Base-by-base conservation (phyloP, 2,888 invertebrate genomes). In the Tanaodytes sp. region DNA sequence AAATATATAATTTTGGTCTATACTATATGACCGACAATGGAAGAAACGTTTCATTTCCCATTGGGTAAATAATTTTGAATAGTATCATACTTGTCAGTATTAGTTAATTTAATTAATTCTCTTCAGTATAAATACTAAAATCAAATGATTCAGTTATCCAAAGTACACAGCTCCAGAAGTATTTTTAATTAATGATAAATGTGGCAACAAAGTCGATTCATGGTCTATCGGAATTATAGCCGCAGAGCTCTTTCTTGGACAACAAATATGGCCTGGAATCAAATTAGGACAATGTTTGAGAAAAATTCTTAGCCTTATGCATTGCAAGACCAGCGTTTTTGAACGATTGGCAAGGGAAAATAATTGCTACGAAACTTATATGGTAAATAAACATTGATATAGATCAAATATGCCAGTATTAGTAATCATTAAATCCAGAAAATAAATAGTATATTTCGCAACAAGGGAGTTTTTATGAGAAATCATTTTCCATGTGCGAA, bases 181-280 rank as follows among this genome's bases (percentile, higher is more conserved):
- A 31, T 90, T 94, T 75, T 80, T 93, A 2, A 89, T 89, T 51
- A 89, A 89, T 19, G 88, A 90, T 51, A 74, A 80, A 55, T 86
- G 86, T 64, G 92, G 93, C 46, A 89, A 91, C 0, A 93, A 95
- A 83, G 91, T 92, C 14, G 98, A 99, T 85, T 89, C 96, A 20
- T 99, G 98, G 98, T 92, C 96, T 1, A 86, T 96, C 65, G 98
- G 97, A n/a, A 91, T 98, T 63, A 90, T 98, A 64, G 83, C 97
- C 27, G 87, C 93, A 0, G 97, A 98, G 85, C 84, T 95, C 2
- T 86, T 92, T 63, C 85, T 96, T 36, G 90, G 91, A 55, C 88
- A 87, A 68, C 87, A 89, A 64, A 85, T 95, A 5, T 95, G 94
- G 94, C 86, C 87, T 42, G 90, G 89, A 72, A 85, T 93, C 6